Conservation (phyloP, 2,888 invertebrate genomes). For the Macrosiphum euphorbiae region DNA sequence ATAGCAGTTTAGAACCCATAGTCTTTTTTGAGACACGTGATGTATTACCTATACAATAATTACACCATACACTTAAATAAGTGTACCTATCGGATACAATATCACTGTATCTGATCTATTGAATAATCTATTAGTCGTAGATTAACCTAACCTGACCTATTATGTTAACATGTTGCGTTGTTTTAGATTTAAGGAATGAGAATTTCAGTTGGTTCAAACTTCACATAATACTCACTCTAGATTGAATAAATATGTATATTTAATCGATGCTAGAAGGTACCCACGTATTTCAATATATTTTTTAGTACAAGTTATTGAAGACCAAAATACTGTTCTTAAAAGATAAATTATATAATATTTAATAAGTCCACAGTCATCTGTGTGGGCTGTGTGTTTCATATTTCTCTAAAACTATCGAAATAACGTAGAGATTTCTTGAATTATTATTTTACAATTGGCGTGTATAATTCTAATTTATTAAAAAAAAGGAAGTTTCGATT, state of each 20-base stretch:
- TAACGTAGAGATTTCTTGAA: not conserved
- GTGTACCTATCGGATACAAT: not conserved
- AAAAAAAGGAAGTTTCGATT: not conserved
- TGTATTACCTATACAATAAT: not conserved
- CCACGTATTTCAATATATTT: not conserved
- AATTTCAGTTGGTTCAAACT: too few relatives aligned
- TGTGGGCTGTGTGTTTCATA: not conserved
- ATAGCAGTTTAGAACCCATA: too few relatives aligned
- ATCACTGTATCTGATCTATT: not conserved
- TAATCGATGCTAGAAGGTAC: not conserved
- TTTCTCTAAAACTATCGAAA: not conserved
- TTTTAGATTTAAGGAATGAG: not conserved
- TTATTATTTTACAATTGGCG: not conserved
- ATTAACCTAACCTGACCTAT: too few relatives aligned
- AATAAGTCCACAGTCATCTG: not conserved
- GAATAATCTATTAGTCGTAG: not conserved
- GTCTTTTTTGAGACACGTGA: too few relatives aligned
- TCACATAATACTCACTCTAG: too few relatives aligned
- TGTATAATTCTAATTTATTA: not conserved
- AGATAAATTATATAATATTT: not conserved
- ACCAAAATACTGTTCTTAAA: not conserved
- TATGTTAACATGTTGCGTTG: not conserved
- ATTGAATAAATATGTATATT: not conserved
- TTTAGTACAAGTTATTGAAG: not conserved
- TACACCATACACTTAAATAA: not conserved